A percentile compares a stretch with the other conserved stretches of the same genome.
Evolutionary conservation across 2,797 vertebrate genomes (phyloP).

Genomic region (Semaprochilodus insignis): DNA sequence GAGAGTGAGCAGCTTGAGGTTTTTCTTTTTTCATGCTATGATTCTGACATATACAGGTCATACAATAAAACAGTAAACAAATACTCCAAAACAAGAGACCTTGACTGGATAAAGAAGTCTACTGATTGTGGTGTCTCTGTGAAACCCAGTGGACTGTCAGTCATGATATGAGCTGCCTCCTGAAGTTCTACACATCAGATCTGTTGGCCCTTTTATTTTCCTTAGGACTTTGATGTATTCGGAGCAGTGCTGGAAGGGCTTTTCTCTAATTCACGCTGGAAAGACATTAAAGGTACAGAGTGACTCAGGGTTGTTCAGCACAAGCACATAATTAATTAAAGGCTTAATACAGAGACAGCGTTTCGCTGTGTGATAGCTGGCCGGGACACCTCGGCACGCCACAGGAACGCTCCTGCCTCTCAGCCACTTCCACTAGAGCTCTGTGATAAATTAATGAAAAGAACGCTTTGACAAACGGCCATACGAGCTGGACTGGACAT

Average conservation of each 20-base stretch:
- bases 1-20: background rate
- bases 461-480: conserved; percentile 74
- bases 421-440: conserved; percentile 49
- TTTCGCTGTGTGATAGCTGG: conserved; percentile 11
- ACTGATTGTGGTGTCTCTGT: background rate
- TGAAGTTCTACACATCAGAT: background rate
- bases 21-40: background rate
- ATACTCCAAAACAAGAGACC: background rate
- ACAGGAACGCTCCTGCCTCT: conserved; percentile 48
- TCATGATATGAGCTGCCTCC: background rate
- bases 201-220: background rate
- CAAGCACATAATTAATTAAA: conserved; percentile 30
- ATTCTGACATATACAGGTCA: conserved; percentile 30
- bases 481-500: conserved; percentile 60
- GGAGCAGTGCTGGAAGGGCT: background rate
- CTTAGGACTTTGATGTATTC: background rate
- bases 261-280: background rate
- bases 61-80: conserved; percentile 11
- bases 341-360: conserved; percentile 1
- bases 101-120: background rate
- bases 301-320: conserved; percentile 15
- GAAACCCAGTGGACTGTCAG: background rate
- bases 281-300: background rate
- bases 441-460: conserved; percentile 73
- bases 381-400: conserved; percentile 49